Percentiles rank a stretch among this genome's conserved stretches.
Evolutionary conservation across 1,140 invertebrate species (phyloP).

Genomic region (Cydia amplana): DNA sequence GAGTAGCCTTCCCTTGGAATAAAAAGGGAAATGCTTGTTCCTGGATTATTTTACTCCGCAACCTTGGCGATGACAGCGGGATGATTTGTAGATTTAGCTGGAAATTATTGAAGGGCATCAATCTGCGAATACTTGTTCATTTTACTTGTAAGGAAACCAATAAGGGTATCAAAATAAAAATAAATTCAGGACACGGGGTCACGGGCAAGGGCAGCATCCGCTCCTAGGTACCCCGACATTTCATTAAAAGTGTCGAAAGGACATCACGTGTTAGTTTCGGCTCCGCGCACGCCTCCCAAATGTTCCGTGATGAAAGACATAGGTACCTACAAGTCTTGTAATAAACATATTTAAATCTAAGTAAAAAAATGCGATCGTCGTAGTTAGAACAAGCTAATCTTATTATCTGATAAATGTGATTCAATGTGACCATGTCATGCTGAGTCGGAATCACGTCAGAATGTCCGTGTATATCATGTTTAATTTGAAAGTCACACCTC

Average conservation of each 20-base stretch:
- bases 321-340: too few species aligned
- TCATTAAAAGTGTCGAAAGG: background rate
- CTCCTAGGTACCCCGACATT: background rate
- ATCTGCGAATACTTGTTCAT: too few species aligned
- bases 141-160: too few species aligned
- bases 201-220: background rate
- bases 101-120: background rate
- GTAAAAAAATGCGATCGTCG: too few species aligned
- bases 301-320: background rate
- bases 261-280: background rate
- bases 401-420: too few species aligned
- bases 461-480: background rate
- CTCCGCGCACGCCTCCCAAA: background rate
- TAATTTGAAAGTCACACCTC: background rate
- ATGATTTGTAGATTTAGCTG: background rate
- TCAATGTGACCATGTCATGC: background rate
- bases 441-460: background rate
- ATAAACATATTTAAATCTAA: too few species aligned
- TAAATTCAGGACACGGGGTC: background rate
- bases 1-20: slow-evolving; percentile 27
- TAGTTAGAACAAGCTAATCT: too few species aligned
- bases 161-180: too few species aligned
- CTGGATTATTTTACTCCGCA: background rate
- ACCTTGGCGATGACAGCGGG: background rate
- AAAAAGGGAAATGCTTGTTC: slow-evolving; percentile 15